Evolutionary conservation across 1,140 invertebrate genomes (phyloP).

Genomic region (Nautilus pompilius): DNA sequence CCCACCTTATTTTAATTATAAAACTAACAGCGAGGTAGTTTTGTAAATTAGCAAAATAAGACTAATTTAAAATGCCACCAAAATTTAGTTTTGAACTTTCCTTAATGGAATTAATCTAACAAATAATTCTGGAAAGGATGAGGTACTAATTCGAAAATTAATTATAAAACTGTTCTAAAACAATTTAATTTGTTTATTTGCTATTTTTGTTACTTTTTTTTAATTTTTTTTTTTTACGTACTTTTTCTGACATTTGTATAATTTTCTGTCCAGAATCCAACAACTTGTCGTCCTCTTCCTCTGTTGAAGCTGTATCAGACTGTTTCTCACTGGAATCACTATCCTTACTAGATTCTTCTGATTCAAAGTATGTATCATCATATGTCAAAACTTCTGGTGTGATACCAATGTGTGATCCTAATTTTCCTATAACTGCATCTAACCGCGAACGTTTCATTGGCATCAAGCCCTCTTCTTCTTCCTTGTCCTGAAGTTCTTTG

Average conservation of each 20-base stretch:
- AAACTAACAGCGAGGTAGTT: no score
- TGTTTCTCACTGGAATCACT: constrained; percentile 24
- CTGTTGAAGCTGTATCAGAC: constrained; percentile 15
- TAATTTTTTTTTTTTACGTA: no score
- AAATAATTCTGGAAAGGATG: no score
- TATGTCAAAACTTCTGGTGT: constrained; percentile 16
- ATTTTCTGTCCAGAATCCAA: constrained; percentile 2
- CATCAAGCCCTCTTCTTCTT: not conserved
- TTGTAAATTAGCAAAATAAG: no score
- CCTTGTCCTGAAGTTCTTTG: constrained; percentile 6
- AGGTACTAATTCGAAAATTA: no score
- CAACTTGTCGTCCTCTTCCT: constrained; percentile 19
- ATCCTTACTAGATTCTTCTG: constrained; percentile 17
- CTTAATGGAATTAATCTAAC: no score
- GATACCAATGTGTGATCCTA: constrained; percentile 28
- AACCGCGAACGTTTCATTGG: constrained; percentile 24
- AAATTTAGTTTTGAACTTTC: no score
- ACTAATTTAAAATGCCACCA: no score
- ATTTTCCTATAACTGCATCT: constrained; percentile 30
- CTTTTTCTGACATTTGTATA: constrained; percentile 22
- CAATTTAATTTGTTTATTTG: no score
- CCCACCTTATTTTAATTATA: no score
- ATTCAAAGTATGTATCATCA: constrained; percentile 16
- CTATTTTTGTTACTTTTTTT: no score
- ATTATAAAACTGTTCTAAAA: no score